A percentile compares a stretch with the other conserved stretches of the same genome.
Conservation (phyloP, 64 coral and sea anemone species). For the Montipora sp. region DNA sequence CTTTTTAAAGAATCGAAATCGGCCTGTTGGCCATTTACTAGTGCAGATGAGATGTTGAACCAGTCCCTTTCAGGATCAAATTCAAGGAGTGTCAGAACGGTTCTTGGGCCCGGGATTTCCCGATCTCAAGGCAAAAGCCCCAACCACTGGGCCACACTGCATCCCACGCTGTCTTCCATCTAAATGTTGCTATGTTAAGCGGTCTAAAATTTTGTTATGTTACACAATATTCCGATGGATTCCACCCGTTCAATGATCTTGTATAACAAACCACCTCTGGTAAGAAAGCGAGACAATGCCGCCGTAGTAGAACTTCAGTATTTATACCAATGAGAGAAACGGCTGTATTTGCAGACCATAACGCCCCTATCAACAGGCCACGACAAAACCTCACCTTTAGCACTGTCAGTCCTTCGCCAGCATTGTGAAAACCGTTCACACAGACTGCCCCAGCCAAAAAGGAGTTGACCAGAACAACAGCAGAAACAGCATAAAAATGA, state of each 20-base stretch:
- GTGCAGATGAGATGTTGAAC: no score
- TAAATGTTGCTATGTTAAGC: no score
- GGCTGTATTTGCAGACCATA: neutral
- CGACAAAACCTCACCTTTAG: slow-evolving; percentile 16
- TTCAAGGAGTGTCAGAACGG: no score
- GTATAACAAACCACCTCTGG: neutral
- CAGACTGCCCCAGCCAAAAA: neutral
- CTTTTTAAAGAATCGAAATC: no score
- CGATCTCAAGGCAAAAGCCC: no score
- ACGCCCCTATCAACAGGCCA: neutral
- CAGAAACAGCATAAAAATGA: neutral
- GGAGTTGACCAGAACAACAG: neutral
- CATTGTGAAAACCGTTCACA: neutral
- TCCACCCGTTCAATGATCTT: neutral
- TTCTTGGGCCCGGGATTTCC: no score
- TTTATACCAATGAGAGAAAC: neutral
- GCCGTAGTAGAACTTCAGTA: neutral
- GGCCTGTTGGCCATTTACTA: no score
- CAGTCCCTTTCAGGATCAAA: no score
- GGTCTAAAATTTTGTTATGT: neutral
- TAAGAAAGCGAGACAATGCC: neutral
- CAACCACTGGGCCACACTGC: no score
- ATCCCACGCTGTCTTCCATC: no score
- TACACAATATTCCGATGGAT: neutral
- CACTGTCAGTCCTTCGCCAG: neutral